Conservation (phyloP, 2,888 invertebrate genomes). For the Megaustenia siamemsis region DNA sequence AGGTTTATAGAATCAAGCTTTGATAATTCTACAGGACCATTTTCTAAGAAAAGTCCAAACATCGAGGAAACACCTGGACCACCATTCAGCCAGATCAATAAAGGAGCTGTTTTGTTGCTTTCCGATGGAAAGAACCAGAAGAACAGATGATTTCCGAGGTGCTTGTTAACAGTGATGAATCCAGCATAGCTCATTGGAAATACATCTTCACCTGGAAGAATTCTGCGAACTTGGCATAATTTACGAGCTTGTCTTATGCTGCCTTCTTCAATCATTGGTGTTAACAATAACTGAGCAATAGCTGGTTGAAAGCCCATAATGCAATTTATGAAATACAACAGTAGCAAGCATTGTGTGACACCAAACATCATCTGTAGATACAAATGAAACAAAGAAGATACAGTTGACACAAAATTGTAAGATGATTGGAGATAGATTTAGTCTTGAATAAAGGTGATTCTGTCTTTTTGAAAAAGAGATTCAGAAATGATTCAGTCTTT, state of each 20-base stretch:
- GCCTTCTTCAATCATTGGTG: conserved; percentile 19
- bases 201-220: not conserved
- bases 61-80: conserved; percentile 80
- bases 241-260: not conserved
- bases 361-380: not conserved
- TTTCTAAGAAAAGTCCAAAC: conserved; percentile 66
- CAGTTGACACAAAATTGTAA: not conserved
- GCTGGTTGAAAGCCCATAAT: not conserved
- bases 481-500: no score
- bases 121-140: conserved; percentile 94
- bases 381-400: no score
- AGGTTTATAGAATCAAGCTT: not conserved
- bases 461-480: no score
- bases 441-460: no score
- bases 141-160: conserved; percentile 89
- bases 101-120: conserved; percentile 72
- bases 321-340: not conserved
- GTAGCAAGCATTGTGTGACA: not conserved
- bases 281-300: not conserved
- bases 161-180: conserved; percentile 90
- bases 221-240: not conserved
- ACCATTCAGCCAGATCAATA: conserved; percentile 80
- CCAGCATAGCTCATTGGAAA: conserved; percentile 84
- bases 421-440: no score
- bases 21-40: conserved; percentile 14